A percentile compares a stretch with the other conserved stretches of the same genome.
Evolutionary conservation across 2,888 invertebrate genomes (phyloP).

Genomic region (Mycogona germanica): DNA sequence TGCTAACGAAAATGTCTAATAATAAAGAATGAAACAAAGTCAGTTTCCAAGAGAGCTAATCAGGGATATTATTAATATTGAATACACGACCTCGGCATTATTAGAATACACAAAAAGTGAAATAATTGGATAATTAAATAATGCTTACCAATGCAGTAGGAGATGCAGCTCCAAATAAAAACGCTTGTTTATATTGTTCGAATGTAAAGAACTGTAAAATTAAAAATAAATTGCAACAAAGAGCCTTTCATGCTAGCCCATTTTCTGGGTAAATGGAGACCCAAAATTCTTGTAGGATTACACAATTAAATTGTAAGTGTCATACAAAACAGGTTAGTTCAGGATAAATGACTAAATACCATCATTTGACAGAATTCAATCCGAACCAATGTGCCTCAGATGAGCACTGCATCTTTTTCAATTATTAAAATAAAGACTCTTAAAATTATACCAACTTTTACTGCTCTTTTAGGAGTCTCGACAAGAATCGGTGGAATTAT

Average conservation of each 20-base stretch:
- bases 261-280: no score
- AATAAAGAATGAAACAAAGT: slow-evolving; percentile 27
- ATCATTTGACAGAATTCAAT: no score
- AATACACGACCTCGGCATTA: neutral
- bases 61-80: no score
- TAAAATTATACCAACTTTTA: slow-evolving; percentile 46
- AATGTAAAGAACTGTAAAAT: slow-evolving; percentile 61
- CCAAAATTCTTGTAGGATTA: no score
- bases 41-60: neutral
- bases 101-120: neutral
- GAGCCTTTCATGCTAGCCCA: neutral
- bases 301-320: no score
- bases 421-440: neutral
- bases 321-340: no score
- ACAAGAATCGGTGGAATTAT: slow-evolving; percentile 84
- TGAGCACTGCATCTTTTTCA: no score
- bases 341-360: no score
- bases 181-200: slow-evolving; percentile 80
- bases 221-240: neutral
- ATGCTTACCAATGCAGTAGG: slow-evolving; percentile 66
- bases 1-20: slow-evolving; percentile 72
- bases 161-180: slow-evolving; percentile 59
- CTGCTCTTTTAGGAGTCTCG: slow-evolving; percentile 88
- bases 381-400: no score
- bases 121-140: neutral